Evolutionary conservation across 2,113 vertebrate genomes (phyloP), one percentile per base, ranked within the genome.

Genomic region (Anseranas semipalmata): DNA sequence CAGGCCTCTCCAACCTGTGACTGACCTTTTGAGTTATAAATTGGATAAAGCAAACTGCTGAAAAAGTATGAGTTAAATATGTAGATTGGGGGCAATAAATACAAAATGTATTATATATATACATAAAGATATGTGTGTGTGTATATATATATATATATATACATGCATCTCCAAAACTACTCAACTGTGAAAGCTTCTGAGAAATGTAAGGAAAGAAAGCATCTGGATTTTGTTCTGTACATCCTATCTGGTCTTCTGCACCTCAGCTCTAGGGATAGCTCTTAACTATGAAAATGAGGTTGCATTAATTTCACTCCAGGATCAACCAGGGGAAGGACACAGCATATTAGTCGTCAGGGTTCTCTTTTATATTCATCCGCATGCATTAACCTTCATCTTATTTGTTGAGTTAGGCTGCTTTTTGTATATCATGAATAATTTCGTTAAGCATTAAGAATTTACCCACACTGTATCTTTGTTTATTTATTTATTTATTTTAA

Each of bases 361-460:
- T 96, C 84, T 96, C 74, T 96, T 97, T 97, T 95, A 95, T 92
- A 97, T 98, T 97, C 90, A 95, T 95, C 92, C 4, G 97, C 97
- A 98, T 98, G 97, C 95, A 98, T 98, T 98, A 98, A 98, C 98
- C 98, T 98, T 98, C 98, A 96, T 97, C 76, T 97, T 98, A 97
- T 98, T 98, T 98, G 98, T 98, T 98, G 97, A 98, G 96, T 96
- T 96, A 96, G 92, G 96, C 55, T 41, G 94, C 95, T 98, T 97
- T 97, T 97, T 96, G 96, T 98, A 97, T 97, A 97, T 98, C 97
- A 98, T 98, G 98, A 98, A 98, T 98, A 98, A 98, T 98, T 98
- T 98, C 96, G 97, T 98, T 98, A 98, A 96, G 97, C 93, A 98
- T 98, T 97, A 97, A 98, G 96, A 96, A 98, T 98, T 97, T 98